A percentile compares a stretch with the other conserved stretches of the same genome.
Evolutionary conservation across 2,888 invertebrate genomes (phyloP).

Genomic region (Asteroscopus sphinx): DNA sequence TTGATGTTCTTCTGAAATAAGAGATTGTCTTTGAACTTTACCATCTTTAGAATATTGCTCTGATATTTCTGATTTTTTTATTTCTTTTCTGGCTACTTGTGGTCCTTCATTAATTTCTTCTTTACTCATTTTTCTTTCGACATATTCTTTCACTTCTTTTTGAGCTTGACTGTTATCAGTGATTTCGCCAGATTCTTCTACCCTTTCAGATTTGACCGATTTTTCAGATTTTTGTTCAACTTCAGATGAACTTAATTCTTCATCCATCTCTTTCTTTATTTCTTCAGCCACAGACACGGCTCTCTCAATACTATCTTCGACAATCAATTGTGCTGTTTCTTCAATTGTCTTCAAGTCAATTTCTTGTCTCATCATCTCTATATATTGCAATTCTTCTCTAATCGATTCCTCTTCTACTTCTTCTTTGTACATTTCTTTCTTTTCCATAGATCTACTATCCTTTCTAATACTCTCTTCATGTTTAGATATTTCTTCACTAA

Average conservation of each 20-base stretch:
- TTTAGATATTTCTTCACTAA: conserved; percentile 23
- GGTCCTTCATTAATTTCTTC: conserved; percentile 32
- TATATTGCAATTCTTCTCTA: conserved; percentile 55
- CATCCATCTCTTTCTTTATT: conserved; percentile 75
- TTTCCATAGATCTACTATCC: conserved; percentile 42
- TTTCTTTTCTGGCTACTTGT: conserved; percentile 25
- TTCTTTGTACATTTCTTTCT: conserved; percentile 39
- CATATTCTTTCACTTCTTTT: conserved; percentile 20
- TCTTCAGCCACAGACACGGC: conserved; percentile 77
- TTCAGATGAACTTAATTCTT: conserved; percentile 55
- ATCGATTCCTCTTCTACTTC: conserved; percentile 54
- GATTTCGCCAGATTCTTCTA: conserved; percentile 28
- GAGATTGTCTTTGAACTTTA: conserved; percentile 46
- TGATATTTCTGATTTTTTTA: conserved; percentile 18
- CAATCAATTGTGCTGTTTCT: conserved; percentile 73
- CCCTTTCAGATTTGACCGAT: conserved; percentile 18
- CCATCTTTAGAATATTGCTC: conserved; percentile 29
- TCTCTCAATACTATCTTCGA: conserved; percentile 78
- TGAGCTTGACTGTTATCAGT: conserved; percentile 24
- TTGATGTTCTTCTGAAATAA: conserved; percentile 57
- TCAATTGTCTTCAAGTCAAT: conserved; percentile 75
- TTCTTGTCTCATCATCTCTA: conserved; percentile 66
- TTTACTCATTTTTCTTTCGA: conserved; percentile 25
- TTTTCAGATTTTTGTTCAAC: neutral
- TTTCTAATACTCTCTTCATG: conserved; percentile 28